Conservation (phyloP, 92 coral and sea anemone species). For the Paragorgia papillata region DNA sequence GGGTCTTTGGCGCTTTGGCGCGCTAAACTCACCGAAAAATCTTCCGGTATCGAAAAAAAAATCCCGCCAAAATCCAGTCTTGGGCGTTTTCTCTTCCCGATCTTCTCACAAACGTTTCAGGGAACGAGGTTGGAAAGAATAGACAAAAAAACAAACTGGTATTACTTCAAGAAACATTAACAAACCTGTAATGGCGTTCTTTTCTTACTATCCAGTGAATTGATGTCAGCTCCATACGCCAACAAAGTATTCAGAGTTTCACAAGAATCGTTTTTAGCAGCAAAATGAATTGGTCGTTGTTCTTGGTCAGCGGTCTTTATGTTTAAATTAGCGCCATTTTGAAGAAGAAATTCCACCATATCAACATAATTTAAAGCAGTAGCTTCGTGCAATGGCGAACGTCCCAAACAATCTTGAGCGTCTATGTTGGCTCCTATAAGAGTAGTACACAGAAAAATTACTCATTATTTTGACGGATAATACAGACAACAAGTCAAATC, state of each 20-base stretch:
- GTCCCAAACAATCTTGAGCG: conserved; percentile 28
- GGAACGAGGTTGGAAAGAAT: too few relatives aligned
- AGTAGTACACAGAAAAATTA: background rate
- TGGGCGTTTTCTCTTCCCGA: too few relatives aligned
- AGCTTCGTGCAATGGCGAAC: conserved; percentile 33
- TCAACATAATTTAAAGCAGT: conserved; percentile 20
- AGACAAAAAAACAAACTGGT: too few relatives aligned
- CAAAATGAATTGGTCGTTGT: conserved; percentile 39
- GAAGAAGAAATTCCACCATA: conserved; percentile 33
- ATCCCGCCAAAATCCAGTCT: too few relatives aligned
- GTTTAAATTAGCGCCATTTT: conserved; percentile 29
- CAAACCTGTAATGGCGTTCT: conserved; percentile 38
- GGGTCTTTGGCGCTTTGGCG: too few relatives aligned
- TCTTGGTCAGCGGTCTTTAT: conserved; percentile 5
- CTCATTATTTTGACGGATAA: background rate
- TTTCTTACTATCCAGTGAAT: conserved; percentile 30
- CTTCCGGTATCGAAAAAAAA: too few relatives aligned
- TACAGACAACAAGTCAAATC: too few relatives aligned
- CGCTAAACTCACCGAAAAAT: too few relatives aligned
- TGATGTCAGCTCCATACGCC: conserved; percentile 36
- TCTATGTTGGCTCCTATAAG: conserved; percentile 23
- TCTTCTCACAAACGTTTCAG: too few relatives aligned
- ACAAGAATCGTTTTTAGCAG: conserved; percentile 29
- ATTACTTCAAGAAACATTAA: too few relatives aligned
- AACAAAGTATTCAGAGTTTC: conserved; percentile 11